Base-by-base conservation (phyloP, 2,797 vertebrate species). In the Neopelma chrysocephalum region DNA sequence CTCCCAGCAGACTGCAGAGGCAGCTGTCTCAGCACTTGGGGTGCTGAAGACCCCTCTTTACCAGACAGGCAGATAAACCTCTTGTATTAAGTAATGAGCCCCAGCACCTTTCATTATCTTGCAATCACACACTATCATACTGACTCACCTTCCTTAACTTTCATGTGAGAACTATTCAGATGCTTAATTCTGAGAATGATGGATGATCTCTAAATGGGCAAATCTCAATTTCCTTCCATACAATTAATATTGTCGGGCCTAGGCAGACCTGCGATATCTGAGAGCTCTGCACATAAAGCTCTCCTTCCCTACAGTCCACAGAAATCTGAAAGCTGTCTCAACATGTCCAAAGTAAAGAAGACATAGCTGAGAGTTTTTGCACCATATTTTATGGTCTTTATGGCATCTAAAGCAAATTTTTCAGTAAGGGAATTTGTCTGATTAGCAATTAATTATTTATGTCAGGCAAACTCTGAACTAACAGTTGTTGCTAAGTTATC, bases 171-270 rank as follows among this genome's bases (percentile, higher is more conserved):
- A 70, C 21, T 2, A 1, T 45, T 85, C 0, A 0, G 34, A 58
- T 64, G 18, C 32, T 84, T 95, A 73, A 87, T 78, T 87, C 92
- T 71, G 78, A 94, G 94, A 93, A 77, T 80, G 53, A 94, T 61
- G 27, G 56, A 96, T 92, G 68, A 57, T 57, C 42, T 71, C n/a
- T 80, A 94, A 94, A 90, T 93, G 81, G 45, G 66, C 57, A 80
- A 90, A 90, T 90, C 56, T 90, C 78, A 65, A 60, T 95, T 95
- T 95, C 83, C 78, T 97, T 75, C 64, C 48, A 53, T 43, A 36
- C 2, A 3, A 73, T 95, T 90, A 93, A 82, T 69, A 90, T 57
- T 90, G 69, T 43, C 90, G 75, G 71, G 80, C 34, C 70, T 47
- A 64, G 58, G 56, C 81, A 91, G 85, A 80, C 32, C 73, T 89